Percentiles rank a stretch among this genome's conserved stretches.
Conservation (phyloP, 2,888 invertebrate species). For the Leucoptera coffeella region DNA sequence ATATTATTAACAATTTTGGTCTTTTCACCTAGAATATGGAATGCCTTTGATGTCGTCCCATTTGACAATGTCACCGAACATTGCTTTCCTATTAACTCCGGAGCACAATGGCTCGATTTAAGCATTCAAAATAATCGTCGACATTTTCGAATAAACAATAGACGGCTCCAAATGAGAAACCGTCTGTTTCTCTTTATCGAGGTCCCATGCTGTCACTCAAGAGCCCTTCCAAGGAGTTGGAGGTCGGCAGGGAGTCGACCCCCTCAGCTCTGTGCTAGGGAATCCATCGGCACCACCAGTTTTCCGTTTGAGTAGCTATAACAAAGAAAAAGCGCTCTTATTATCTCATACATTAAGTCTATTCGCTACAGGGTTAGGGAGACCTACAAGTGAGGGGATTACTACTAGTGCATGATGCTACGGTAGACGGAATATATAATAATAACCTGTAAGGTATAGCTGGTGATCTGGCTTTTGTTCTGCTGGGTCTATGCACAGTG, state of each 20-base stretch:
- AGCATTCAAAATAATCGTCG: not conserved
- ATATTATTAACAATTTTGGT: too few species aligned
- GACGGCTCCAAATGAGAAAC: too few species aligned
- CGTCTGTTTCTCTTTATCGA: not conserved
- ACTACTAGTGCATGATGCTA: too few species aligned
- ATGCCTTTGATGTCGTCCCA: too few species aligned
- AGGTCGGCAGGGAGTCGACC: constrained; percentile 23
- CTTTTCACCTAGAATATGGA: constrained; percentile 2
- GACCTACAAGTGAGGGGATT: too few species aligned
- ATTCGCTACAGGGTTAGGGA: too few species aligned
- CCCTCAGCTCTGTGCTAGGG: constrained; percentile 51
- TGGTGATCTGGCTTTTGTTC: constrained; percentile 50
- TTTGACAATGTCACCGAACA: too few species aligned
- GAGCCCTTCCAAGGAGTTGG: constrained; percentile 34
- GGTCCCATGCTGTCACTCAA: constrained; percentile 13
- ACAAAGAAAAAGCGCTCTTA: constrained; percentile 18
- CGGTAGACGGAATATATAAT: too few species aligned
- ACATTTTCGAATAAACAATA: not conserved
- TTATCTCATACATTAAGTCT: constrained; percentile 1
- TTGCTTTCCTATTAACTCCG: too few species aligned
- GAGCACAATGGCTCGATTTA: too few species aligned
- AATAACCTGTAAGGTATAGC: constrained; percentile 50
- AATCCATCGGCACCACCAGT: constrained; percentile 55
- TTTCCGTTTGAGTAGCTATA: constrained; percentile 52
- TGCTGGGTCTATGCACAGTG: constrained; percentile 49